These are phyloP conservation scores for Trimorus sp. DNA, from an alignment of 2,888 invertebrate species.

Conservation along the genomic window DNA sequence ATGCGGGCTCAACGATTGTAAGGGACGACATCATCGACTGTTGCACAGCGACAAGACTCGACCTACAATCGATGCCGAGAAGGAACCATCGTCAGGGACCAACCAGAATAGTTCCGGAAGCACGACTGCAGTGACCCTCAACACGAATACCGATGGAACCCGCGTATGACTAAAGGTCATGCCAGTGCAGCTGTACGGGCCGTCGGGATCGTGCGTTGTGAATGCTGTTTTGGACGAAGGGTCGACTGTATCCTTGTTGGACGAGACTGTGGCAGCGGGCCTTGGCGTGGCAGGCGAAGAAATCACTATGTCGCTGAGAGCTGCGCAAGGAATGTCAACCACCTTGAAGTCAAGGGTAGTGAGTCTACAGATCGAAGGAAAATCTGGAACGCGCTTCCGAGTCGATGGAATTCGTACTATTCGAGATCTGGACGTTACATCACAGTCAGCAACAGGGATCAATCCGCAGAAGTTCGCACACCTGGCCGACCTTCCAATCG, in stretches of 20 bases:
- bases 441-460: neutral
- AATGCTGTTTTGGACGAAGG: conserved; percentile 33
- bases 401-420: neutral
- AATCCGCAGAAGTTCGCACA: neutral
- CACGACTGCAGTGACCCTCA: neutral
- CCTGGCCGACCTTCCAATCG: neutral
- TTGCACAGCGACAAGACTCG: neutral
- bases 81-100: neutral
- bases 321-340: neutral
- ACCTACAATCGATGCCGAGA: neutral
- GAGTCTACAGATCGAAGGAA: neutral
- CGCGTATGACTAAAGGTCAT: too few relatives aligned
- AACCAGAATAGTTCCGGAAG: neutral
- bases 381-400: neutral
- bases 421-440: neutral
- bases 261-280: conserved; percentile 12
- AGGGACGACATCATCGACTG: neutral
- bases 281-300: conserved; percentile 5
- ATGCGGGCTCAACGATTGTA: neutral
- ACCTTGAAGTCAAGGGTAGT: neutral
- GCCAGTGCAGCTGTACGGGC: too few relatives aligned
- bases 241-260: conserved; percentile 19
- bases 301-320: neutral
- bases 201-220: too few relatives aligned
- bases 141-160: neutral